phyloP scores from a whole-genome alignment of 1,140 invertebrate species.

The Drosophila serrata region DNA sequence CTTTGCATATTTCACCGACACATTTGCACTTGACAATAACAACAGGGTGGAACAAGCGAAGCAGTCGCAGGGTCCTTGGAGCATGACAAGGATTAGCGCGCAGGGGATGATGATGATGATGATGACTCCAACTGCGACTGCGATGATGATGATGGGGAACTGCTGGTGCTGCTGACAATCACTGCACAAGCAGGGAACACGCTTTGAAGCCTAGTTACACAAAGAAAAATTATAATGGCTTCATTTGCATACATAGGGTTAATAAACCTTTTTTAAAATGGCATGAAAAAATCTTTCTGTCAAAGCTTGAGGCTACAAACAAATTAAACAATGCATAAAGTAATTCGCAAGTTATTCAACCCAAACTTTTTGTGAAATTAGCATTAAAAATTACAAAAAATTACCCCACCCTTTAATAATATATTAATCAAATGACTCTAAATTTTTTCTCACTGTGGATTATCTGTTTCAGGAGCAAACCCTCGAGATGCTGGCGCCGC shows the following conservation, averaged over 20 bases:
- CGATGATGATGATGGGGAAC: conserved; percentile 54
- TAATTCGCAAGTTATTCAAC: background rate
- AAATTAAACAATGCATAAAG: background rate
- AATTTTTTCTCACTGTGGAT: conserved; percentile 17
- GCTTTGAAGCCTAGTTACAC: conserved; percentile 16
- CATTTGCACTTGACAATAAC: conserved; percentile 82
- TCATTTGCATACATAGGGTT: too few species aligned
- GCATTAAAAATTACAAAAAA: background rate
- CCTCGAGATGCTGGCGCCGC: conserved; percentile 53
- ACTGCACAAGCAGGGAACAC: conserved; percentile 28
- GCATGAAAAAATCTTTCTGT: background rate
- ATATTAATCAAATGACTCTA: background rate
- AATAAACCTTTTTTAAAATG: background rate
- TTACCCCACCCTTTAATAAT: too few species aligned
- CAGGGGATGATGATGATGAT: conserved; percentile 34
- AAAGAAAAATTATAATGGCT: background rate
- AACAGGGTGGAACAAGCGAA: conserved; percentile 61
- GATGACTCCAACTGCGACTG: conserved; percentile 3
- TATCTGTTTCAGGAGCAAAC: conserved; percentile 22
- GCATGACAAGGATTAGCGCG: conserved; percentile 69
- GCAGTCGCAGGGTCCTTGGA: conserved; percentile 40
- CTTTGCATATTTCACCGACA: conserved; percentile 77
- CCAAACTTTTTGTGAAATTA: background rate
- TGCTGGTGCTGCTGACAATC: conserved; percentile 71
- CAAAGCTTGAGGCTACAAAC: background rate